Evolutionary conservation across 2,113 vertebrate species (phyloP).

Genomic region (Typhlomys cinereus): DNA sequence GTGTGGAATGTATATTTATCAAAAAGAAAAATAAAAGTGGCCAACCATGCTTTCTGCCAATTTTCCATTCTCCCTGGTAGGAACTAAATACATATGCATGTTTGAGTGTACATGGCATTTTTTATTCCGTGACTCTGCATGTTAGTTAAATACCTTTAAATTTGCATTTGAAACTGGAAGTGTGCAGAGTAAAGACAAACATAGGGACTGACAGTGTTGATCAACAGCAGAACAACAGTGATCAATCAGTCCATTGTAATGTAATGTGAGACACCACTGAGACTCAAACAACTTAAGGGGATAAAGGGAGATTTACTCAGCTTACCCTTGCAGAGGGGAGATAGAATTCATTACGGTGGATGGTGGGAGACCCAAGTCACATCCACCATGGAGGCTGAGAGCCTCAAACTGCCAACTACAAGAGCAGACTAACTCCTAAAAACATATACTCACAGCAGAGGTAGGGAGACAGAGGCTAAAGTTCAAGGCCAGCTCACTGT

Average conservation of each 20-base stretch:
- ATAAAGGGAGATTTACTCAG: no score
- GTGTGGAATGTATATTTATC: background rate
- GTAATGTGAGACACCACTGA: no score
- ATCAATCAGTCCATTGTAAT: no score
- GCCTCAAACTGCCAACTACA: no score
- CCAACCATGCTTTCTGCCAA: background rate
- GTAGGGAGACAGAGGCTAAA: background rate
- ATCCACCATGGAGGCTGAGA: no score
- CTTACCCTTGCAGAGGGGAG: no score
- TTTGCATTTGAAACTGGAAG: background rate
- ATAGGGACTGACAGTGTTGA: background rate
- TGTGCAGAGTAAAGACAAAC: background rate
- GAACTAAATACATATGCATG: background rate
- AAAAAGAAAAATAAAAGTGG: background rate
- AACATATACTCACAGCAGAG: background rate
- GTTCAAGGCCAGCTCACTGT: conserved; percentile 5
- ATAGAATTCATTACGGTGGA: no score
- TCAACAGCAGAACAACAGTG: background rate
- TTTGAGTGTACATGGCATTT: background rate
- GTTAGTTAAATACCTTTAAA: background rate
- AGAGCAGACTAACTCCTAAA: conserved; percentile 16
- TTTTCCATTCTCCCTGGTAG: background rate
- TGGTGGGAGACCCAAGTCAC: no score
- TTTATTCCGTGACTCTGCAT: background rate
- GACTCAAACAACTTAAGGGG: no score